Evolutionary conservation across 2,888 invertebrate species (phyloP).

Genomic region (Pediacus dermestoides): DNA sequence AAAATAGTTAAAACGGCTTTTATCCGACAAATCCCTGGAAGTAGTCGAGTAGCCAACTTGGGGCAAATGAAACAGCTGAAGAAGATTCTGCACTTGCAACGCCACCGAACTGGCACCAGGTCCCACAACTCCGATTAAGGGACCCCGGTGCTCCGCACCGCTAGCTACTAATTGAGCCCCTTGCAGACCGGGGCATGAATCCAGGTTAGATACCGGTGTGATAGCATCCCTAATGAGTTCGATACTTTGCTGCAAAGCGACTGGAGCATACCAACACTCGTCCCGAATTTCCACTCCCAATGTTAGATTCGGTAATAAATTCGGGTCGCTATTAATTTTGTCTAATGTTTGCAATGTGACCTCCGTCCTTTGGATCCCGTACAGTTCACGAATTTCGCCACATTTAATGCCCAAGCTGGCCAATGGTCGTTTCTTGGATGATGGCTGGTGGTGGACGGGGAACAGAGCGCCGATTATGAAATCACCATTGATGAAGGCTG

Average conservation of each 20-base stretch:
- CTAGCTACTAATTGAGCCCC: constrained; percentile 3
- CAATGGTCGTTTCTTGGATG: constrained; percentile 32
- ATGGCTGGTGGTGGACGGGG: constrained; percentile 53
- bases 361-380: constrained; percentile 72
- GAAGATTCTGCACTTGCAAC: constrained; percentile 68
- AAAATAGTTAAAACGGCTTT: constrained; percentile 71
- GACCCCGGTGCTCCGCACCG: constrained; percentile 36
- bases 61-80: constrained; percentile 64
- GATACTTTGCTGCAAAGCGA: constrained; percentile 73
- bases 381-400: constrained; percentile 65
- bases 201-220: constrained; percentile 43
- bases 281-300: constrained; percentile 71
- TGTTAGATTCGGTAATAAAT: constrained; percentile 55
- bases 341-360: constrained; percentile 61
- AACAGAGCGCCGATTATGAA: constrained; percentile 58
- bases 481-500: constrained; percentile 55
- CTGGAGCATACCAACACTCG: constrained; percentile 79
- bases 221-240: constrained; percentile 70
- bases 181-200: constrained; percentile 18
- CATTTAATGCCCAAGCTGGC: constrained; percentile 50
- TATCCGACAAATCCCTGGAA: constrained; percentile 70
- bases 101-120: constrained; percentile 72
- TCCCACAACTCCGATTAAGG: constrained; percentile 68
- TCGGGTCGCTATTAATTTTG: constrained; percentile 58
- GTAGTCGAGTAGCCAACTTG: constrained; percentile 79